Conservation (phyloP, 2,113 vertebrate species). For the Calidris pugnax region DNA sequence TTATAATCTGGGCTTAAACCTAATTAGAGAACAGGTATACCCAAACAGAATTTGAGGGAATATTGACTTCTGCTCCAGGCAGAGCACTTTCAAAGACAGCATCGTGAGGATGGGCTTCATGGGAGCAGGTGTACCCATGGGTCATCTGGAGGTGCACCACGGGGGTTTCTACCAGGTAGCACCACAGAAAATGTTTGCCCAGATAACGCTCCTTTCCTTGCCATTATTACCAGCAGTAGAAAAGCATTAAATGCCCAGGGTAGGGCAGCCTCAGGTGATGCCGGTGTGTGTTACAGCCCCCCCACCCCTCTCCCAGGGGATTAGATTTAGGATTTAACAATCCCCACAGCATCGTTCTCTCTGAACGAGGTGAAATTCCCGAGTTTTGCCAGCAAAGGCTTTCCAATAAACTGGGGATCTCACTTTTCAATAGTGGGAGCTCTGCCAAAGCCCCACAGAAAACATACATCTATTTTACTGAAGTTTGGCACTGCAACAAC, state of each 20-base stretch:
- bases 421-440: background rate
- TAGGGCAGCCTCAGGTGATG: background rate
- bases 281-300: background rate
- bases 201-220: background rate
- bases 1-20: background rate
- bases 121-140: fast-evolving
- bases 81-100: background rate
- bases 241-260: background rate
- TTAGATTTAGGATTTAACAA: background rate
- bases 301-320: background rate
- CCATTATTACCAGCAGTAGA: background rate
- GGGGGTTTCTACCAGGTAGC: background rate
- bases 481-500: background rate
- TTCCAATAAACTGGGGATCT: background rate
- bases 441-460: background rate
- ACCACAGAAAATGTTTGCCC: background rate
- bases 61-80: background rate
- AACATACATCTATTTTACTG: background rate
- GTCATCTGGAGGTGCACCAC: background rate
- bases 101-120: fast-evolving
- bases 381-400: background rate
- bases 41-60: background rate
- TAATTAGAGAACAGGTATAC: background rate
- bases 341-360: background rate
- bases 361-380: background rate